These are phyloP conservation scores for Hippotragus niger DNA, from an alignment of 2,113 vertebrate genomes.

Conservation along the genomic window DNA sequence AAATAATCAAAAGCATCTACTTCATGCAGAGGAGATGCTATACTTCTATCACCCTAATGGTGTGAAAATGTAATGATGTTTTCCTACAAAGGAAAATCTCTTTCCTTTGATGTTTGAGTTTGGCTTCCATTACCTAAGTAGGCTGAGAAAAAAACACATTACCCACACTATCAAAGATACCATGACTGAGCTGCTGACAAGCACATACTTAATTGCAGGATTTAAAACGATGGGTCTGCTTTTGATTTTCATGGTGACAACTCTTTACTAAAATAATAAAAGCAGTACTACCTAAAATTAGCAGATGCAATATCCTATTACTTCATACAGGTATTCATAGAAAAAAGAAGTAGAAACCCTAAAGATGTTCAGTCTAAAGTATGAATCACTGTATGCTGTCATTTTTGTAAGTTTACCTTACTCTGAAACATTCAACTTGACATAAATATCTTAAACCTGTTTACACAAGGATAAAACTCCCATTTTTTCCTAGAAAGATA, in stretches of 20 bases:
- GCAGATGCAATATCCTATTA: conserved; percentile 19
- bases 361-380: neutral
- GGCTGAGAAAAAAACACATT: conserved; percentile 52
- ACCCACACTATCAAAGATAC: conserved; percentile 57
- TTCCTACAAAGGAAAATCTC: conserved; percentile 70
- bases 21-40: conserved; percentile 61
- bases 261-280: conserved; percentile 46
- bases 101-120: conserved; percentile 69
- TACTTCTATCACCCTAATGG: conserved; percentile 67
- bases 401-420: conserved; percentile 32
- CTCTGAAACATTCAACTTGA: neutral
- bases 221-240: conserved; percentile 65
- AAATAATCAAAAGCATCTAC: conserved; percentile 64
- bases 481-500: conserved; percentile 37
- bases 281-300: conserved; percentile 47
- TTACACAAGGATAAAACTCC: neutral
- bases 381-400: neutral
- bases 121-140: conserved; percentile 60
- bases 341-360: neutral
- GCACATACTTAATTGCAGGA: conserved; percentile 56
- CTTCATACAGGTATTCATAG: neutral
- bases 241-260: conserved; percentile 60
- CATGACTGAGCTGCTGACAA: conserved; percentile 37
- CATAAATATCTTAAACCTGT: neutral
- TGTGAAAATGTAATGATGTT: conserved; percentile 76